A percentile compares a stretch with the other conserved stretches of the same genome.
phyloP scores from a whole-genome alignment of 53 echinoderm and acorn worm genomes.

The Arbacia lixula region DNA sequence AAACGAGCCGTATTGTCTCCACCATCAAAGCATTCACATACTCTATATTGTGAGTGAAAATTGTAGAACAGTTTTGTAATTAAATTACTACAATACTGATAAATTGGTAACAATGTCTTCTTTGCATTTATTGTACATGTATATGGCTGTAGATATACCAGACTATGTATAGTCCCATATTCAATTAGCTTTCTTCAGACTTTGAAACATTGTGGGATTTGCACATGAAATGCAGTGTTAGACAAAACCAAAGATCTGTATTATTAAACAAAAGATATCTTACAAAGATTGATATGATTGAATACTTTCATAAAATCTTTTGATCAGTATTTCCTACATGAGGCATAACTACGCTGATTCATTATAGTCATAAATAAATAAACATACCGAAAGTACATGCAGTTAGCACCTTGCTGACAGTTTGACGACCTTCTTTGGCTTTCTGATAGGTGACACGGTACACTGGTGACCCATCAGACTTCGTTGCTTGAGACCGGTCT shows the following conservation, averaged over 20 bases:
- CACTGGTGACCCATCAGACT: conserved; percentile 9
- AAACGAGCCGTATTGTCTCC: conserved; percentile 20
- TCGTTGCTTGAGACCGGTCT: conserved; percentile 35
- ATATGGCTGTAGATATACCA: no score
- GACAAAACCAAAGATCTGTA: neutral
- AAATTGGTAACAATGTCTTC: neutral
- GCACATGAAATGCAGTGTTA: neutral
- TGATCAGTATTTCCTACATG: neutral
- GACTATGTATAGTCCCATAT: no score
- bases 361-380: no score
- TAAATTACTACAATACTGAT: neutral
- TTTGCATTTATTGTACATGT: neutral
- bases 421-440: conserved; percentile 30
- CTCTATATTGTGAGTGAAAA: neutral
- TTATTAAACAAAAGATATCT: neutral
- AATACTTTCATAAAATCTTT: neutral
- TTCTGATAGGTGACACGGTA: conserved; percentile 38
- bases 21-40: conserved; percentile 44
- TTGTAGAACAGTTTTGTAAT: neutral
- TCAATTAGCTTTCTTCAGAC: no score
- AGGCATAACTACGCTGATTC: neutral
- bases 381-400: conserved; percentile 54
- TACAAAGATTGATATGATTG: neutral
- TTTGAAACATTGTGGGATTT: neutral
- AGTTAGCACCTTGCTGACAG: conserved; percentile 30